Percentiles rank a stretch among this genome's conserved stretches.
These are phyloP conservation scores for Drosophila lutescens DNA, from an alignment of 2,888 invertebrate species.

Conservation along the genomic window DNA sequence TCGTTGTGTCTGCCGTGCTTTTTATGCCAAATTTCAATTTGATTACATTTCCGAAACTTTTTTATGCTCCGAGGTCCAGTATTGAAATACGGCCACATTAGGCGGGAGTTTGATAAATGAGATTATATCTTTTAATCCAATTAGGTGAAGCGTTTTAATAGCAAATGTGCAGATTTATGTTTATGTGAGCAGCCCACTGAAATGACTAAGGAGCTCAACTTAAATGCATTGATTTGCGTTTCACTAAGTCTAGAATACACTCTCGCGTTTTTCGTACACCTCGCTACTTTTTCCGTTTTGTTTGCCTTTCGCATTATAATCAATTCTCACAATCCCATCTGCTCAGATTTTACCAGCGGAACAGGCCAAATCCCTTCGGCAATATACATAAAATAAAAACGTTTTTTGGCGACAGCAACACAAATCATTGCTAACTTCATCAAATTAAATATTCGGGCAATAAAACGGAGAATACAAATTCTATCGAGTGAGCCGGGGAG, in stretches of 20 bases:
- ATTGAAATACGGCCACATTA: slow-evolving; percentile 34
- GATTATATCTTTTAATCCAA: slow-evolving; percentile 39
- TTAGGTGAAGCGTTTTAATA: slow-evolving; percentile 8
- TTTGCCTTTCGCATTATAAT: slow-evolving; percentile 33
- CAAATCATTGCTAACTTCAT: slow-evolving; percentile 80
- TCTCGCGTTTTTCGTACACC: slow-evolving; percentile 7
- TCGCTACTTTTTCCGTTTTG: slow-evolving; percentile 1
- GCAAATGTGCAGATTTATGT: not conserved
- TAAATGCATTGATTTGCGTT: not conserved
- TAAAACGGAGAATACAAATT: slow-evolving; percentile 77
- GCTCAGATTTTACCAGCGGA: slow-evolving; percentile 19
- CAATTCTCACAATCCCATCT: slow-evolving; percentile 37
- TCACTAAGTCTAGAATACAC: not conserved
- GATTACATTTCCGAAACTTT: slow-evolving; percentile 36
- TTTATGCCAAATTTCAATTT: slow-evolving; percentile 43
- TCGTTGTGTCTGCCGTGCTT: slow-evolving; percentile 33
- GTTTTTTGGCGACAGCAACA: slow-evolving; percentile 50
- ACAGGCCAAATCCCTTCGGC: slow-evolving; percentile 30
- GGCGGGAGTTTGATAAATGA: slow-evolving; percentile 34
- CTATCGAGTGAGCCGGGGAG: slow-evolving; percentile 49
- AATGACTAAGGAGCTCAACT: not conserved
- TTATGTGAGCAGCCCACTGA: not conserved
- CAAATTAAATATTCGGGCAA: slow-evolving; percentile 79
- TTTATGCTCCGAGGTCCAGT: slow-evolving; percentile 22
- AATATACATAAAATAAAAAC: slow-evolving; percentile 18